These are phyloP conservation scores for Apotomis turbidana DNA, from an alignment of 2,888 invertebrate genomes.

Conservation along the genomic window DNA sequence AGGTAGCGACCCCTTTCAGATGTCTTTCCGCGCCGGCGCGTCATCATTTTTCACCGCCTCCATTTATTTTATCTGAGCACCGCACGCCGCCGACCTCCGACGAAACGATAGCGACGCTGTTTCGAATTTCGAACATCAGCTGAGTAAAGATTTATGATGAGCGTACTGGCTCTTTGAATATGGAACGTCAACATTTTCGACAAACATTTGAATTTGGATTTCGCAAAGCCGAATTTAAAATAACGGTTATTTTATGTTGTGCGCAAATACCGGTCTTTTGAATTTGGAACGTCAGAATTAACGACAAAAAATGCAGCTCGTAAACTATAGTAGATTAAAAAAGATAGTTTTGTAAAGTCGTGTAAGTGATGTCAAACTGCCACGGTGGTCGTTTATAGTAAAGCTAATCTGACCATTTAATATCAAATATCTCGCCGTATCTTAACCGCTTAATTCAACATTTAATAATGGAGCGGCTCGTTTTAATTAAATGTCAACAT, in stretches of 20 bases:
- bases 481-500: slow-evolving; percentile 77
- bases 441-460: slow-evolving; percentile 58
- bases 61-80: slow-evolving; percentile 83
- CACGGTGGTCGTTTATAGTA: slow-evolving; percentile 36
- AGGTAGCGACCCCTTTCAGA: slow-evolving; percentile 62
- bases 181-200: slow-evolving; percentile 32
- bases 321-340: slow-evolving; percentile 1
- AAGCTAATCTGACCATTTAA: slow-evolving; percentile 41
- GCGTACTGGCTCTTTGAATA: slow-evolving; percentile 69
- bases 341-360: not conserved
- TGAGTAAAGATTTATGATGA: slow-evolving; percentile 79
- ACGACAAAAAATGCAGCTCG: not conserved
- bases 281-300: slow-evolving; percentile 29
- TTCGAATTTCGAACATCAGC: slow-evolving; percentile 78
- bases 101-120: slow-evolving; percentile 68
- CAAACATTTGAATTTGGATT: slow-evolving; percentile 25
- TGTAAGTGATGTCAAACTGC: slow-evolving; percentile 21
- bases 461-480: slow-evolving; percentile 52
- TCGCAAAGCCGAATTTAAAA: not conserved
- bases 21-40: slow-evolving; percentile 76
- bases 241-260: not conserved
- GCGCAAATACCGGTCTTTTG: slow-evolving; percentile 4
- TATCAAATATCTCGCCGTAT: slow-evolving; percentile 61
- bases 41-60: slow-evolving; percentile 82
- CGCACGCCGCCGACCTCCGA: slow-evolving; percentile 73